These are phyloP conservation scores for Brachionus sp. DNA, from an alignment of 1,140 invertebrate genomes.

Conservation along the genomic window DNA sequence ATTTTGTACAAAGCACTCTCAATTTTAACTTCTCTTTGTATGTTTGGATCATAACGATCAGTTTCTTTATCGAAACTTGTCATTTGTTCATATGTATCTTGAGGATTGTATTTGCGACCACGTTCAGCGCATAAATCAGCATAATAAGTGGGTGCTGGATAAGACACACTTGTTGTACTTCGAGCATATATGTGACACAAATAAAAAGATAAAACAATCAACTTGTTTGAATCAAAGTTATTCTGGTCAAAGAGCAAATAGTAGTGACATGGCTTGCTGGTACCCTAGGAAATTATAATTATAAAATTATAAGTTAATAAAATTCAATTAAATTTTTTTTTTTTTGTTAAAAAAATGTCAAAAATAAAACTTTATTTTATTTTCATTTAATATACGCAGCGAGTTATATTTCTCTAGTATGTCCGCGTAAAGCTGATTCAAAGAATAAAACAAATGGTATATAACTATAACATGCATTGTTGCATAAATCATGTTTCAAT, in stretches of 20 bases:
- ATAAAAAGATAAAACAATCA: slow-evolving; percentile 68
- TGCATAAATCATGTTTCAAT: too few relatives aligned
- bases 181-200: slow-evolving; percentile 82
- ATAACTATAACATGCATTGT: too few relatives aligned
- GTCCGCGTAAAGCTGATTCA: too few relatives aligned
- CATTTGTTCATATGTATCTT: too few relatives aligned
- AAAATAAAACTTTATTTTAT: background rate
- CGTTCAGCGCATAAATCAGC: slow-evolving; percentile 81
- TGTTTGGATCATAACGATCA: too few relatives aligned
- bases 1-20: background rate
- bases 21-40: background rate
- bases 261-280: slow-evolving; percentile 12
- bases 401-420: too few relatives aligned
- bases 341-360: background rate
- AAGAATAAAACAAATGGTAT: too few relatives aligned
- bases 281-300: background rate
- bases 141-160: slow-evolving; percentile 88
- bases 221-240: background rate
- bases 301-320: too few relatives aligned
- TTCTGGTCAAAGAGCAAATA: slow-evolving; percentile 28
- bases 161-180: slow-evolving; percentile 79
- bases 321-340: too few relatives aligned
- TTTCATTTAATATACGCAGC: too few relatives aligned
- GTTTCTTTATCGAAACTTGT: too few relatives aligned
- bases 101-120: too few relatives aligned